A percentile compares a stretch with the other conserved stretches of the same genome.
Evolutionary conservation across 2,888 invertebrate species (phyloP).

Genomic region (Drosophila nr. perissopoda): DNA sequence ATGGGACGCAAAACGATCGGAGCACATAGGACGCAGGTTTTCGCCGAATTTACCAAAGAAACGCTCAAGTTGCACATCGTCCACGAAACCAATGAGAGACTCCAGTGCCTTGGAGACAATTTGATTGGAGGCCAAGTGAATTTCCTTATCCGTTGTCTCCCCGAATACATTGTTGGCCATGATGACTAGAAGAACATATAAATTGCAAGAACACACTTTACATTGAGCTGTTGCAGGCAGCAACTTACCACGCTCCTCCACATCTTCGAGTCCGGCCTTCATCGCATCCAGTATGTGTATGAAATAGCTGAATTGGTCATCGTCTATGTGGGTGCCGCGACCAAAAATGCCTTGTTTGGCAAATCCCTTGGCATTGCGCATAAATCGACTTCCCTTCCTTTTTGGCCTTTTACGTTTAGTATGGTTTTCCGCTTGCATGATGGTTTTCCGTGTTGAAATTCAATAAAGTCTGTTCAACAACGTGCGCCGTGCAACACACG

Average conservation of each 20-base stretch:
- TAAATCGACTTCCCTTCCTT: constrained; percentile 79
- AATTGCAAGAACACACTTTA: background rate
- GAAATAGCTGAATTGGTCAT: constrained; percentile 91
- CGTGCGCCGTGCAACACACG: constrained; percentile 41
- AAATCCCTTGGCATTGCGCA: constrained; percentile 91
- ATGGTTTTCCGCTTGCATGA: constrained; percentile 51
- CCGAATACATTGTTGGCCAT: constrained; percentile 91
- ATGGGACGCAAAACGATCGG: constrained; percentile 92
- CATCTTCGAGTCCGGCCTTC: constrained; percentile 88
- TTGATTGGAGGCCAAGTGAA: constrained; percentile 91
- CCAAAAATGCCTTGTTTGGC: constrained; percentile 90
- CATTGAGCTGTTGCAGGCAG: constrained; percentile 7
- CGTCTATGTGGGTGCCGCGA: constrained; percentile 89
- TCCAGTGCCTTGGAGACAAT: constrained; percentile 92
- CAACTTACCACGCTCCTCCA: constrained; percentile 89
- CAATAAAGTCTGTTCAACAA: constrained; percentile 32
- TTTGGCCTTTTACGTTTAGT: constrained; percentile 63
- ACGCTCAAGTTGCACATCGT: constrained; percentile 87
- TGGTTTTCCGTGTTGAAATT: background rate
- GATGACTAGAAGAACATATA: constrained; percentile 63
- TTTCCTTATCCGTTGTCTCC: constrained; percentile 89
- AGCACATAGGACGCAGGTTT: constrained; percentile 89
- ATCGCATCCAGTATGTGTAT: constrained; percentile 90
- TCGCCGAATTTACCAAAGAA: constrained; percentile 88
- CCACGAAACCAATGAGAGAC: constrained; percentile 89